Conservation (phyloP, 2,113 vertebrate genomes). For the Odobenus rosmarus region DNA sequence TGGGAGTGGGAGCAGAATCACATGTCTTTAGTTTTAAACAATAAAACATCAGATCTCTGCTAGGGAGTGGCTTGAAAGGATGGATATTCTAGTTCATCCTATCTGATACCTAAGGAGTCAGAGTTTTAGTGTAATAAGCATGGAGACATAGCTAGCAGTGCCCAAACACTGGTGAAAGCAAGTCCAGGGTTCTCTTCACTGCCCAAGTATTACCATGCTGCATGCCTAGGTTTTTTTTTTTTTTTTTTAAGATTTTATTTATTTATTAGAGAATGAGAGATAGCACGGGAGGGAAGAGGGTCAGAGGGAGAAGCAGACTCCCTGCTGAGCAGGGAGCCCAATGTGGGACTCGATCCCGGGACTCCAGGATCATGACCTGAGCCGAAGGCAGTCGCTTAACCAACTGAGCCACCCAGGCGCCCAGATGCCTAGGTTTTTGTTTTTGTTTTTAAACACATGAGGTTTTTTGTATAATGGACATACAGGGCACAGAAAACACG, state of each 20-base stretch:
- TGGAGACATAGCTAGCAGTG: background rate
- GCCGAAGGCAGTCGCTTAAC: too few relatives aligned
- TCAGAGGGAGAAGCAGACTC: too few relatives aligned
- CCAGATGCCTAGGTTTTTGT: background rate
- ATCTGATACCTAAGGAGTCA: background rate
- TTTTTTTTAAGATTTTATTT: background rate
- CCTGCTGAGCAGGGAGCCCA: too few relatives aligned
- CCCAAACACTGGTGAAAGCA: background rate
- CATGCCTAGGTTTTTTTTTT: background rate
- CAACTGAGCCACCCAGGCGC: too few relatives aligned
- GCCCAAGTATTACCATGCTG: background rate
- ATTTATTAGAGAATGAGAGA: too few relatives aligned
- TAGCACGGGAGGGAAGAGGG: too few relatives aligned
- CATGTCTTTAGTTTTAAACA: conserved; percentile 22
- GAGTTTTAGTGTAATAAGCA: background rate
- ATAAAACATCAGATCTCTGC: conserved; percentile 27
- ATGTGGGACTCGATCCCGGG: too few relatives aligned
- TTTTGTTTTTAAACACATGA: background rate
- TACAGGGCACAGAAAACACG: background rate
- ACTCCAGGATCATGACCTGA: too few relatives aligned
- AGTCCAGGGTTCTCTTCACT: background rate
- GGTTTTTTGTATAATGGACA: background rate
- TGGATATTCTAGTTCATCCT: background rate
- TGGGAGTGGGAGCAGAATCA: background rate
- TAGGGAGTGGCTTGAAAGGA: background rate